Evolutionary conservation across 2,113 vertebrate species (phyloP).

Genomic region (Oncorhynchus clarkii): DNA sequence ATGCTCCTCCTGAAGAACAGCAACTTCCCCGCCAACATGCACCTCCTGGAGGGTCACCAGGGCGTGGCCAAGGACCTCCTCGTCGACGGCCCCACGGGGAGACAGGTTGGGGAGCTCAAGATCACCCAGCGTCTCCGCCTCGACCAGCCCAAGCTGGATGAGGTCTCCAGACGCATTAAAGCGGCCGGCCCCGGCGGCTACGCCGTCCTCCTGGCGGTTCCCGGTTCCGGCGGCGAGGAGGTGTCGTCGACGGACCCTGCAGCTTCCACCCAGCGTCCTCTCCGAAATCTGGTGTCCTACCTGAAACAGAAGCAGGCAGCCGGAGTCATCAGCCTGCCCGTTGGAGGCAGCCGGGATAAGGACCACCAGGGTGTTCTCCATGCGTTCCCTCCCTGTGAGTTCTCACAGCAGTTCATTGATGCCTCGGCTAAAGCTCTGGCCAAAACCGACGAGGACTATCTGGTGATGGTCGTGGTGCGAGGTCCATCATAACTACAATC

Average conservation of each 20-base stretch:
- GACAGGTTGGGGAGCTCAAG: slow-evolving; percentile 93
- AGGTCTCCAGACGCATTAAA: slow-evolving; percentile 97
- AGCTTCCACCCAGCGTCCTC: slow-evolving; percentile 91
- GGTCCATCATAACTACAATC: slow-evolving; percentile 88
- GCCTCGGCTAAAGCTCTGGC: slow-evolving; percentile 95
- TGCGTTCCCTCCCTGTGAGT: slow-evolving; percentile 98
- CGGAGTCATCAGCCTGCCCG: slow-evolving; percentile 97
- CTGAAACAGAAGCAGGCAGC: slow-evolving; percentile 99
- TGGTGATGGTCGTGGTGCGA: slow-evolving; percentile 99
- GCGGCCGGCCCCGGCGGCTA: slow-evolving; percentile 93
- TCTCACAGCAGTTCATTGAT: slow-evolving; percentile 99
- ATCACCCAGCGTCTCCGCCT: slow-evolving; percentile 97
- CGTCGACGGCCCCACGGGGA: slow-evolving; percentile 82
- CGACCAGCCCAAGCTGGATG: slow-evolving; percentile 98
- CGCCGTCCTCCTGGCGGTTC: slow-evolving; percentile 92
- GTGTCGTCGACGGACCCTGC: slow-evolving; percentile 77
- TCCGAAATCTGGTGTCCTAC: slow-evolving; percentile 99
- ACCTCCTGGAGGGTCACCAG: slow-evolving; percentile 92
- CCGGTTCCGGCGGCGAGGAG: slow-evolving; percentile 80
- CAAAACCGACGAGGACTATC: slow-evolving; percentile 98
- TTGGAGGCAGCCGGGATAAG: slow-evolving; percentile 97
- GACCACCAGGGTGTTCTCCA: slow-evolving; percentile 97
- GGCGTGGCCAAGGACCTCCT: slow-evolving; percentile 89
- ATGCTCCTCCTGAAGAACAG: slow-evolving; percentile 98
- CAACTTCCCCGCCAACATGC: slow-evolving; percentile 98